phyloP scores from a whole-genome alignment of 2,888 invertebrate species.

The Drosophila suboccidentalis region DNA sequence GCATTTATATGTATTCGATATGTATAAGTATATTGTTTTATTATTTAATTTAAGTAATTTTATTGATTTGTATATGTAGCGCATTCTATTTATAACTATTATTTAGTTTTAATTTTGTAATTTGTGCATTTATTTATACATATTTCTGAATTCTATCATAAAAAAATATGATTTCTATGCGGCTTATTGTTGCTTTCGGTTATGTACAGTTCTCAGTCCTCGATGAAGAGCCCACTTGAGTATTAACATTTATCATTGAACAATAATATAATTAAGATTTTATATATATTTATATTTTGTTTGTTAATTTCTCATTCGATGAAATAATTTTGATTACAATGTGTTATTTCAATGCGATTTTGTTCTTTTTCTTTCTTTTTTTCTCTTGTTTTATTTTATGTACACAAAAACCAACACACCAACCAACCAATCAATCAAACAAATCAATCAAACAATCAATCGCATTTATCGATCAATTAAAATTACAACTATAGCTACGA shows the following conservation, averaged over 20 bases:
- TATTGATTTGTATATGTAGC: slow-evolving; percentile 46
- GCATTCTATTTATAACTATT: slow-evolving; percentile 20
- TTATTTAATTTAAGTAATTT: slow-evolving; percentile 21
- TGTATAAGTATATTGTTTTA: slow-evolving; percentile 33
- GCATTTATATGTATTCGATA: background rate
- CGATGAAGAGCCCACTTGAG: background rate
- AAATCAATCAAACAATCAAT: slow-evolving; percentile 33
- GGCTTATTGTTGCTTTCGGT: slow-evolving; percentile 59
- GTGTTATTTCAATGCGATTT: slow-evolving; percentile 71
- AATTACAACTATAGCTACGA: slow-evolving; percentile 81
- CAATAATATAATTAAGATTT: slow-evolving; percentile 4
- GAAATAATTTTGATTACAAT: slow-evolving; percentile 50
- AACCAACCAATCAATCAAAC: slow-evolving; percentile 64
- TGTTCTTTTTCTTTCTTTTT: slow-evolving; percentile 75
- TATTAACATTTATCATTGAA: slow-evolving; percentile 30
- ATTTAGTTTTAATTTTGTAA: slow-evolving; percentile 44
- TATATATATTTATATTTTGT: slow-evolving; percentile 23
- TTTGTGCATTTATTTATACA: slow-evolving; percentile 62
- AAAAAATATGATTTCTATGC: slow-evolving; percentile 29
- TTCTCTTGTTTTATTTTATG: slow-evolving; percentile 79
- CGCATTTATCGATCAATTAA: slow-evolving; percentile 20
- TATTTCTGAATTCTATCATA: slow-evolving; percentile 15
- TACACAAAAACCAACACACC: slow-evolving; percentile 74
- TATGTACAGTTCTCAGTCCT: slow-evolving; percentile 25
- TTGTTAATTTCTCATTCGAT: slow-evolving; percentile 15